These are phyloP conservation scores for Flexamia atlantica DNA, from an alignment of 2,888 invertebrate genomes.

Conservation along the genomic window DNA sequence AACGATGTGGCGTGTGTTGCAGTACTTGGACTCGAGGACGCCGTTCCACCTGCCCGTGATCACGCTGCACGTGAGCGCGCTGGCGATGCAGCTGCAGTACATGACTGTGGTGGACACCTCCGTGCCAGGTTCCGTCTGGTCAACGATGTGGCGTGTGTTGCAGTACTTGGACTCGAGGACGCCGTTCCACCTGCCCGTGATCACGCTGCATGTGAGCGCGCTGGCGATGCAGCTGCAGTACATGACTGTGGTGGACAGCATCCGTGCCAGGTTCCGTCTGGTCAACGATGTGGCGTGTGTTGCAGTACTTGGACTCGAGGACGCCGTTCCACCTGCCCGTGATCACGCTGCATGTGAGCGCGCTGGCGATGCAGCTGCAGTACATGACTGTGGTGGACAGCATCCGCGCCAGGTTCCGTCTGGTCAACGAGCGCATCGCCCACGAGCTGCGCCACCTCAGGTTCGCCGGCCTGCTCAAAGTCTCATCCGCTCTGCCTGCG, in stretches of 20 bases:
- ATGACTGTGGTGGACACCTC: slow-evolving; percentile 32
- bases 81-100: slow-evolving; percentile 47
- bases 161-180: neutral
- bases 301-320: neutral
- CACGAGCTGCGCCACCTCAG: slow-evolving; percentile 13
- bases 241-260: slow-evolving; percentile 33
- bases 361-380: slow-evolving; percentile 33
- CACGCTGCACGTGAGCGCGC: slow-evolving; percentile 9
- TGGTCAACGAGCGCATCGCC: slow-evolving; percentile 45
- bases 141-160: slow-evolving; percentile 14
- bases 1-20: neutral
- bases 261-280: slow-evolving; percentile 13
- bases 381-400: slow-evolving; percentile 43
- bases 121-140: slow-evolving; percentile 17
- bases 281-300: neutral
- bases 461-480: slow-evolving; percentile 16
- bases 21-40: neutral
- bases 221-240: slow-evolving; percentile 46
- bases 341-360: slow-evolving; percentile 2
- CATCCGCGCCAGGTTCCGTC: slow-evolving; percentile 27
- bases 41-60: neutral
- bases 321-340: slow-evolving; percentile 15
- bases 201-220: neutral
- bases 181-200: neutral
- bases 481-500: neutral